Conservation (phyloP, 1,140 invertebrate species). For the Neodiprion lecontei region DNA sequence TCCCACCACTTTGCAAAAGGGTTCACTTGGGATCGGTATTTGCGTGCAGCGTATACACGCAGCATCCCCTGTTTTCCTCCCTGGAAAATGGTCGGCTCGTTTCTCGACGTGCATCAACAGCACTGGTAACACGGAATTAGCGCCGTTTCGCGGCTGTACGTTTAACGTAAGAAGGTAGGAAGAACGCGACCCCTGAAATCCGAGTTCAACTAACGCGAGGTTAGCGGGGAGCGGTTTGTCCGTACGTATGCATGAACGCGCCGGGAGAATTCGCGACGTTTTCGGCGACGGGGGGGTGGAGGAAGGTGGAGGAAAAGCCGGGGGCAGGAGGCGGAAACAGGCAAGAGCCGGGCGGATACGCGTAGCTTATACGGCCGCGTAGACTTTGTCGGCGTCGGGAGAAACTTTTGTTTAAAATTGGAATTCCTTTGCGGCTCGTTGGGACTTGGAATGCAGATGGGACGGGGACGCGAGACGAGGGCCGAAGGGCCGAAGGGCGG, state of each 20-base stretch:
- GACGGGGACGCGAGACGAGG: slow-evolving; percentile 34
- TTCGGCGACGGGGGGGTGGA: slow-evolving; percentile 20
- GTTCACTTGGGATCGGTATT: background rate
- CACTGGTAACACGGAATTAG: too few species aligned
- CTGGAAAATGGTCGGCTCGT: too few species aligned
- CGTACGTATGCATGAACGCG: slow-evolving; percentile 38
- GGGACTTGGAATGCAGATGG: slow-evolving; percentile 53
- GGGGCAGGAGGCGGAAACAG: background rate
- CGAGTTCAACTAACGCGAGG: background rate
- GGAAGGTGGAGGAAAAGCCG: slow-evolving; percentile 9
- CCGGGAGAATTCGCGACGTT: slow-evolving; percentile 36
- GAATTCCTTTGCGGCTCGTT: slow-evolving; percentile 56
- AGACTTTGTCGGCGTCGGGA: slow-evolving; percentile 46
- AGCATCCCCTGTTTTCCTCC: too few species aligned
- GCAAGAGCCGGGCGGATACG: slow-evolving; percentile 1
- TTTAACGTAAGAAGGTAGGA: too few species aligned
- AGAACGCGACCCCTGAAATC: background rate
- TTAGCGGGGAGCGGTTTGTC: background rate
- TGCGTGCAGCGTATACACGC: background rate
- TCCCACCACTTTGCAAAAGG: background rate
- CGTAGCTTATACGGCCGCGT: slow-evolving; percentile 21
- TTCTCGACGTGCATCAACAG: too few species aligned
- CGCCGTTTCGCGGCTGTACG: too few species aligned
- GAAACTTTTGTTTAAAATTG: slow-evolving; percentile 57
- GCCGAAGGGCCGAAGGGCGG: slow-evolving; percentile 2